phyloP scores from a whole-genome alignment of 1,140 invertebrate species.

The Matsumurasca onukii region DNA sequence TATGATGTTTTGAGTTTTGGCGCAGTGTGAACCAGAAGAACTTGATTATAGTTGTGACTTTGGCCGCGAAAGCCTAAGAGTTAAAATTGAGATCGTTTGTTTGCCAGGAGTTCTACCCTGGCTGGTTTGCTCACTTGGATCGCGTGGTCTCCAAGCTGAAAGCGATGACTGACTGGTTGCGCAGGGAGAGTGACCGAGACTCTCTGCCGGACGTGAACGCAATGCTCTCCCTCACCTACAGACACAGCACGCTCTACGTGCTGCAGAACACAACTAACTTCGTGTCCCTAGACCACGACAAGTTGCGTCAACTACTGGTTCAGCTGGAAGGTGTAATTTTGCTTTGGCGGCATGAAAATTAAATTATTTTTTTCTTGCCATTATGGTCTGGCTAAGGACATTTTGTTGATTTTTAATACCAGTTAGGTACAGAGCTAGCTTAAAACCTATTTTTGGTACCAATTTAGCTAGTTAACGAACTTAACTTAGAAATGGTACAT shows the following conservation, averaged over 20 bases:
- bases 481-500: too few species aligned
- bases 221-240: constrained; percentile 12
- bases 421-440: too few species aligned
- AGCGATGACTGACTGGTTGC: constrained; percentile 7
- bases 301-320: neutral
- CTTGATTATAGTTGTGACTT: too few species aligned
- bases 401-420: too few species aligned
- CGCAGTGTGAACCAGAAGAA: too few species aligned
- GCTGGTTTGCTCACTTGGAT: neutral
- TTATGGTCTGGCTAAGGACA: too few species aligned
- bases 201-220: constrained; percentile 11
- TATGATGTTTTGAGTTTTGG: too few species aligned
- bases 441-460: too few species aligned
- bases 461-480: too few species aligned
- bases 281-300: neutral
- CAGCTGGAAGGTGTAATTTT: neutral
- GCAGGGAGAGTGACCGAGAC: neutral
- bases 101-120: neutral
- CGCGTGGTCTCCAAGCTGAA: neutral
- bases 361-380: neutral
- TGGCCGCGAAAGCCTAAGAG: too few species aligned
- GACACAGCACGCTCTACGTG: constrained; percentile 13
- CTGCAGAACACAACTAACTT: constrained; percentile 9
- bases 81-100: too few species aligned
- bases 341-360: neutral